phyloP scores from a whole-genome alignment of 2,113 vertebrate genomes.

The Desmodus rotundus region DNA sequence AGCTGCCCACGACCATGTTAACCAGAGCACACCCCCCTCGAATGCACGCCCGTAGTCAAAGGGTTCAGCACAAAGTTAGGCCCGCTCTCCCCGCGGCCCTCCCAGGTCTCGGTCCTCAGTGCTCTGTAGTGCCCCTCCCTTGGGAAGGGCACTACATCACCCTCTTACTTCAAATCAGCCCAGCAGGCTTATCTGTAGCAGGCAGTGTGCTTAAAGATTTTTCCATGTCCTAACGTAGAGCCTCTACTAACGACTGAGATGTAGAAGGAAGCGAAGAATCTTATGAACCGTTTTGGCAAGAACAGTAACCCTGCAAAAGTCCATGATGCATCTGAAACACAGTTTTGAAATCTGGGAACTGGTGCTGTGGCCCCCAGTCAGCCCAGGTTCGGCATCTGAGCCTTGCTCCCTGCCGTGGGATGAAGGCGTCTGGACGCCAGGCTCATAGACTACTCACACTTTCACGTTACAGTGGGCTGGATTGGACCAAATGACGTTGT shows the following conservation, averaged over 20 bases:
- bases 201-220: not conserved
- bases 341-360: not conserved
- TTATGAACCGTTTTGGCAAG: not conserved
- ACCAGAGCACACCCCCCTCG: fast-evolving
- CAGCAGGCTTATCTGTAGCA: not conserved
- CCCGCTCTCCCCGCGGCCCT: not conserved
- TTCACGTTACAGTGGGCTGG: not conserved
- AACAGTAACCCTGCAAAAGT: not conserved
- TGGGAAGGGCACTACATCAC: not conserved
- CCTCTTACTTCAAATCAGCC: not conserved
- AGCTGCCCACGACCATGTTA: not conserved
- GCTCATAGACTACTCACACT: not conserved
- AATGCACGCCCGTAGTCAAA: no score
- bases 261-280: not conserved
- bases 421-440: not conserved
- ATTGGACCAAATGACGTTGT: not conserved
- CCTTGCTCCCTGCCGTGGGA: not conserved
- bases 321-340: not conserved
- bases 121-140: not conserved
- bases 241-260: not conserved
- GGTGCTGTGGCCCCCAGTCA: not conserved
- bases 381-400: not conserved
- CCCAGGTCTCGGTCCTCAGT: not conserved
- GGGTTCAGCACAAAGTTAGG: not conserved
- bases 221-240: not conserved